Base-by-base conservation (phyloP, 2,888 invertebrate genomes). In the Heliconius ismenius region DNA sequence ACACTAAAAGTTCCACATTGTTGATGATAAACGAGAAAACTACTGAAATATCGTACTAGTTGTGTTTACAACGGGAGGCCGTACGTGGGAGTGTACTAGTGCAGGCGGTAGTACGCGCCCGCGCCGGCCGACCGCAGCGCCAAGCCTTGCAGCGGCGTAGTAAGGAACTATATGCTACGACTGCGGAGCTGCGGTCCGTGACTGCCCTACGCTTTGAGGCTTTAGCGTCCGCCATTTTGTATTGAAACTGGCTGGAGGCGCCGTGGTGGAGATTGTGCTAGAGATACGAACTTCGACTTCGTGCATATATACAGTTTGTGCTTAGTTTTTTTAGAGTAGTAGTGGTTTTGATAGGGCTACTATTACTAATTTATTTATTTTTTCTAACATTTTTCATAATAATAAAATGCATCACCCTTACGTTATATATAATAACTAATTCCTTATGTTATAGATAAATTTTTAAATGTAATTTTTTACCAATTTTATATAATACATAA, bases 51-150 rank as follows among this genome's bases (percentile, higher is more conserved):
- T 83, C 82, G 84, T 86, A 88, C 90, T 82, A 81, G 83, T 81
- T 85, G 91, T 93, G 93, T 93, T 92, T 93, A 92, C 93, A 89
- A 90, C 87, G 84, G 86, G 90, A 89, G 86, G 82, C 84, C 89
- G 88, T 87, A 91, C 91, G 93, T 92, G 91, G 92, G 93, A 92
- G 93, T 93, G 92, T 90, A 78, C 72, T 77, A 73, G 74, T 74
- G 75, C 49, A 77, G 77, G 67, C 64, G 3, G 69, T 78, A 86
- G 83, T 83, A 84, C 82, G 81, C 88, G 89, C 86, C 83, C 84
- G 83, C 85, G 84, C 81, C 77, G 82, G 79, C 84, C 85, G 86
- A 87, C 84, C 83, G 83, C 80, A 88, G 91, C 92, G 91, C 92
- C 88, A 77, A 79, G 81, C 78, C 81, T 83, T 83, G 82, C 81